phyloP scores from a whole-genome alignment of 2,797 vertebrate species.

The Gambelia wislizenii region DNA sequence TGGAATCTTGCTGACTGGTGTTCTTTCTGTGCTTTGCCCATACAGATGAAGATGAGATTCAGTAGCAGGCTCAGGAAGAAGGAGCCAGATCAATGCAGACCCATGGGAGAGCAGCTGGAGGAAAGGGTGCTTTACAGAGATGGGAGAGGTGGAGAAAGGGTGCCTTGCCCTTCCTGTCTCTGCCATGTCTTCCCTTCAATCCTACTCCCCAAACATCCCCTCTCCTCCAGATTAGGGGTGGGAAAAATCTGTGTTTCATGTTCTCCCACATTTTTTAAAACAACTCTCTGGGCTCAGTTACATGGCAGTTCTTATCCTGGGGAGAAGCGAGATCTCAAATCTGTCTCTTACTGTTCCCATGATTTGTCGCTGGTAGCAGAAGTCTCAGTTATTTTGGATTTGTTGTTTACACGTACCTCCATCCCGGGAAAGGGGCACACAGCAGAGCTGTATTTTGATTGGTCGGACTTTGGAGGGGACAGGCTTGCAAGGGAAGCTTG shows the following conservation, averaged over 20 bases:
- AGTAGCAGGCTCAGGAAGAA: neutral
- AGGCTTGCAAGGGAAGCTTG: too few species aligned
- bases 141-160: neutral
- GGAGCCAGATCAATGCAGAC: neutral
- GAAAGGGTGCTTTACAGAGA: neutral
- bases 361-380: too few species aligned
- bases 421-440: too few species aligned
- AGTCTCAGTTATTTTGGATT: too few species aligned
- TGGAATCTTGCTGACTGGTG: constrained; percentile 21
- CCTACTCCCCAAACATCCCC: neutral
- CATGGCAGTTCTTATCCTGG: too few species aligned
- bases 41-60: neutral
- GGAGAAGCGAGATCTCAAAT: too few species aligned
- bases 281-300: too few species aligned
- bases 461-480: too few species aligned
- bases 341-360: too few species aligned
- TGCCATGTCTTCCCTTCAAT: neutral
- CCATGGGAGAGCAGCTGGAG: neutral
- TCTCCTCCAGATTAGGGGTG: neutral
- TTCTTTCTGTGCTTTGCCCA: neutral
- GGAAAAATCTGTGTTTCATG: neutral
- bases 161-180: neutral
- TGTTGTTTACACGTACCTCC: too few species aligned
- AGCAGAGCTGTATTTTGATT: too few species aligned
- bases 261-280: neutral